Base-by-base conservation (phyloP, 2,113 vertebrate genomes). In the Nerophis ophidion region DNA sequence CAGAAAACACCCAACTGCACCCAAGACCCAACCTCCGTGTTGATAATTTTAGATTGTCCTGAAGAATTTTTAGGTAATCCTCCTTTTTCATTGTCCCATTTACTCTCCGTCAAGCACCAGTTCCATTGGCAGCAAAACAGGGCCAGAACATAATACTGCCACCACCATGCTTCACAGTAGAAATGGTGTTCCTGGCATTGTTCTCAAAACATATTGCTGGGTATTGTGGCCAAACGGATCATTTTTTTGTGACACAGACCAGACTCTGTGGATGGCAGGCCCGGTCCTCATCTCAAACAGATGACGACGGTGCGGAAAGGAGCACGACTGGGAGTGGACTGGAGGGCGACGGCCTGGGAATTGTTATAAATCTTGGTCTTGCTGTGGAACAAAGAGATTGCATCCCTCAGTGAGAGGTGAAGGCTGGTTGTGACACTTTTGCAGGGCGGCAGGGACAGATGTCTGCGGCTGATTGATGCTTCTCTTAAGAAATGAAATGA, bases 331-430 rank as follows among this genome's bases (percentile, higher is more conserved):
- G 61, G 73, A 68, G 71, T 80, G 74, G 75, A 80, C 71, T 17
- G 51, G 62, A 55, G 63, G 65, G 57, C 57, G 71, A 75, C n/a
- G 44, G 63, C 53, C 65, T 61, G 61, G 62, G 66, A 70, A 70
- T 84, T 72, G 75, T 80, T 77, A 77, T 72, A 79, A 79, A 77
- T 81, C 73, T 74, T 66, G 67, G 71, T 76, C 70, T 76, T 65
- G 60, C 26, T 47, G 60, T 44, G 64, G 64, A 77, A 76, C 75
- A 83, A 77, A 80, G 75, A 72, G 68, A 76, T 79, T 72, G 74
- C 55, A 74, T 71, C 68, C 75, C 65, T 74, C 71, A 69, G 53
- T 35, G 73, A 72, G 58, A 57, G 42, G 52, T 46, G 46, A 68
- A 73, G 60, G 63, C 71, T 74, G 68, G 57, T 69, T 60, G 70